Base-by-base conservation (phyloP, 2,888 invertebrate genomes). In the Drosophila limbata region DNA sequence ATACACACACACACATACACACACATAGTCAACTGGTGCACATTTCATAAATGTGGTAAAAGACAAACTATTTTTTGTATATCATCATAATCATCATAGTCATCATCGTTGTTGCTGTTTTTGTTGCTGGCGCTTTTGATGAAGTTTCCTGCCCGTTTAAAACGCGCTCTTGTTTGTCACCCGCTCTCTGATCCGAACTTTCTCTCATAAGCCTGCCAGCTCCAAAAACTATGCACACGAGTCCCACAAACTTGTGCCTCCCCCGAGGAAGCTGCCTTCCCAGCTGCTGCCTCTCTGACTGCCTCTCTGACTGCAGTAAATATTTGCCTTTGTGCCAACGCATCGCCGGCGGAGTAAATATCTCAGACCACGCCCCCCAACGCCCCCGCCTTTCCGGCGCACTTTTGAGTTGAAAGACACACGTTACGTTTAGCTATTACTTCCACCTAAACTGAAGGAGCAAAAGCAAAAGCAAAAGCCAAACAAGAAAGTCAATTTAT, bases 21-120 rank as follows among this genome's bases (percentile, higher is more conserved):
- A 39, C 11, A 52, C 17, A 44, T 35, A 11, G 21, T 35, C 52
- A 63, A 48, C 59, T 66, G 79, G 89, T 84, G 79, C 85, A 84
- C 76, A 84, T 87, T 84, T 89, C 84, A 89, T 84, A 87, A 84
- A 84, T 89, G 87, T 73, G 73, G 82, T 53, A 66, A 67, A 69
- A 64, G 62, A 71, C 63, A 71, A 76, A 77, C 77, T 76, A 79
- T 79, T 76, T 77, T 79, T 70, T n/a, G 47, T n/a, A 44, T n/a
- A 3, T 28, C 15, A 28, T 28, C 52, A 28, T 28, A 6, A 28
- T 28, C 28, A 28, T 28, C 28, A 28, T n/a, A n/a, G n/a, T 25
- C 25, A 21, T 21, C 4, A 4, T 21, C 4, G 25, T 47, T 64
- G 37, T 44, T 71, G 57, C 73, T 70, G 40, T 65, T 73, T 28